Evolutionary conservation across 1,140 invertebrate genomes (phyloP), one percentile per base, ranked within the genome.

Genomic region (Cydia pomonella): DNA sequence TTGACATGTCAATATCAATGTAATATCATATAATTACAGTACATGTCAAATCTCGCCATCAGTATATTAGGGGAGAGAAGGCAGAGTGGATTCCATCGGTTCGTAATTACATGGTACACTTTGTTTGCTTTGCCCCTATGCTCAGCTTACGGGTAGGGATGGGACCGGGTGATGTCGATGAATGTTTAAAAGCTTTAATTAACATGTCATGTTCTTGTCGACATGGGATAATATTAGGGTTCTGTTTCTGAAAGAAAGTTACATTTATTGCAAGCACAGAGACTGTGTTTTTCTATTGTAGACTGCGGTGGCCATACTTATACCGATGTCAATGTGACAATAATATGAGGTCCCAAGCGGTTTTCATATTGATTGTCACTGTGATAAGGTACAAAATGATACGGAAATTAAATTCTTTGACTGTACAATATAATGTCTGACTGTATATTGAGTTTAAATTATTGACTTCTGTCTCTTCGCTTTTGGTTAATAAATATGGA

Each of bases 101-200:
- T 80, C 84, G 77, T 84, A 89, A 88, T 86, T 82, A 84, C 78
- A 76, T 77, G 69, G 44, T 41, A 73, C 74, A 76, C 78, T 77
- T 80, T 87, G 82, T 83, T 87, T 87, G 86, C 81, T 84, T 81
- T 84, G 62, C 87, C 87, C 87, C 79, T 86, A 88, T 88, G 76
- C 83, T 88, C 85, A 71, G 78, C 79, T 87, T 87, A 85, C 87
- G 44, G 1, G 4, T 82, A 85, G 81, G 64, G 76, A 76, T 77
- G 82, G 47, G 75, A 71, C 6, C 7, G 0, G 25, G 12, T 21
- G n/a, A 21, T 77, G 69, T 81, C 64, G 64, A 69, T 69, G 13
- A 29, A 69, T 66, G 25, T 66, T 29, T 50, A n/a, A 18, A 18
- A 18, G 33, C 41, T n/a, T 50, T n/a, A 50, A 50, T 59, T 59